A percentile compares a stretch with the other conserved stretches of the same genome.
phyloP scores from a whole-genome alignment of 2,113 vertebrate species.

The Paradoxurus hermaphroditus region DNA sequence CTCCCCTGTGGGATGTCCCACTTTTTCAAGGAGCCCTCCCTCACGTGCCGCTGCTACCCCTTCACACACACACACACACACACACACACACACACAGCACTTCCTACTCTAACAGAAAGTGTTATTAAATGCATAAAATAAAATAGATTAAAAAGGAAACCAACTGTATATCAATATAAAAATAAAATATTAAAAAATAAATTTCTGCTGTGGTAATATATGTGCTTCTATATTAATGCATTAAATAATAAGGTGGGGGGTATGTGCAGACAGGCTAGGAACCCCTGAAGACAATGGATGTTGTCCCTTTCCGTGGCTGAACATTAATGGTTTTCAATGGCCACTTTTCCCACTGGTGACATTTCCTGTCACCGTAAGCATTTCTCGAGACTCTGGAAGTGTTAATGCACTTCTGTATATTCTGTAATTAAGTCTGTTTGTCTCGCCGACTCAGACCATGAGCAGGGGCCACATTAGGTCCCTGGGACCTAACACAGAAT shows the following conservation, averaged over 20 bases:
- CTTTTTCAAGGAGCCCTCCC: not conserved
- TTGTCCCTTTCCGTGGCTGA: not conserved
- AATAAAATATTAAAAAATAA: not conserved
- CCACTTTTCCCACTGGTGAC: not conserved
- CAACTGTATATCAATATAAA: not conserved
- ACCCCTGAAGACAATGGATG: not conserved
- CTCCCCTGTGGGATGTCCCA: rapidly evolving
- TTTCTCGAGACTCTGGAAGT: not conserved
- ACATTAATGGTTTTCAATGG: not conserved
- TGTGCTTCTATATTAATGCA: not conserved
- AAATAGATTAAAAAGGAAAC: conserved; percentile 4
- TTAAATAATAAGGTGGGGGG: not conserved
- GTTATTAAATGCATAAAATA: conserved; percentile 43
- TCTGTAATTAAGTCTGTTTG: not conserved
- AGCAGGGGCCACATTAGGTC: not conserved
- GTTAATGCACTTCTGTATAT: not conserved
- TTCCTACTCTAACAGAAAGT: not conserved
- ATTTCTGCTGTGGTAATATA: not conserved
- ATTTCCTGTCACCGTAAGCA: too few relatives aligned
- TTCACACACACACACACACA: not conserved
- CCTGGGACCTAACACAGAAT: not conserved
- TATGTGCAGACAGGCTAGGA: not conserved
- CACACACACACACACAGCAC: not conserved
- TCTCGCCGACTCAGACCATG: not conserved
- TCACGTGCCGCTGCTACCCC: not conserved